Percentiles rank a stretch among this genome's conserved stretches.
Evolutionary conservation across 2,888 invertebrate species (phyloP).

Genomic region (Eupeodes latifasciatus): DNA sequence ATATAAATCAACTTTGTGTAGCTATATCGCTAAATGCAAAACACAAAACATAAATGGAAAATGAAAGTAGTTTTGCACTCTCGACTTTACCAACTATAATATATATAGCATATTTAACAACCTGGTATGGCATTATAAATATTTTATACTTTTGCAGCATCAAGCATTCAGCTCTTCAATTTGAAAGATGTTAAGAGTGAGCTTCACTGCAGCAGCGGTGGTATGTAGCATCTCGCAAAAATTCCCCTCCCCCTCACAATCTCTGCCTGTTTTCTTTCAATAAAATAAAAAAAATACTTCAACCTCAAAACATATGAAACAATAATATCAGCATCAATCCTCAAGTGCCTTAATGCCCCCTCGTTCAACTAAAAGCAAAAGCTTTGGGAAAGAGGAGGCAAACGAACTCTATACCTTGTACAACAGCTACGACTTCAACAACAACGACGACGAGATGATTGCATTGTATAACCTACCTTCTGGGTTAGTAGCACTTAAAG

Average conservation of each 20-base stretch:
- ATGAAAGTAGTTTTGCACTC: conserved; percentile 73
- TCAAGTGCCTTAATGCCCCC: conserved; percentile 57
- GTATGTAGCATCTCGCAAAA: background rate
- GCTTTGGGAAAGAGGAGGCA: conserved; percentile 16
- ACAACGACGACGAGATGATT: conserved; percentile 19
- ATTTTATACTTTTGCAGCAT: conserved; percentile 55
- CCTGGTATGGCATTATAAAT: conserved; percentile 29
- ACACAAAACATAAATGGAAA: conserved; percentile 58
- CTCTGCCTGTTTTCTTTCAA: background rate
- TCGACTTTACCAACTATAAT: background rate
- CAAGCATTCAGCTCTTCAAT: conserved; percentile 11
- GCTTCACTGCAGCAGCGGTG: background rate
- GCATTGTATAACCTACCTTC: conserved; percentile 61
- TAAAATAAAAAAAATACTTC: conserved; percentile 6
- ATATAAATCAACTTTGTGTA: conserved; percentile 35
- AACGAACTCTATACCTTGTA: conserved; percentile 10
- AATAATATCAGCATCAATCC: conserved; percentile 54
- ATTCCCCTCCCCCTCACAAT: background rate
- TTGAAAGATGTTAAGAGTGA: background rate
- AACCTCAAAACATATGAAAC: conserved; percentile 43
- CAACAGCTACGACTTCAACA: background rate
- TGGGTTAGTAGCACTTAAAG: conserved; percentile 66
- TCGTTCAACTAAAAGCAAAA: conserved; percentile 22
- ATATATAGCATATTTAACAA: conserved; percentile 28
- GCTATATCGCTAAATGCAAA: conserved; percentile 28